A percentile compares a stretch with the other conserved stretches of the same genome.
phyloP scores from a whole-genome alignment of 1,140 invertebrate genomes.

The Cotesia vestalis region DNA sequence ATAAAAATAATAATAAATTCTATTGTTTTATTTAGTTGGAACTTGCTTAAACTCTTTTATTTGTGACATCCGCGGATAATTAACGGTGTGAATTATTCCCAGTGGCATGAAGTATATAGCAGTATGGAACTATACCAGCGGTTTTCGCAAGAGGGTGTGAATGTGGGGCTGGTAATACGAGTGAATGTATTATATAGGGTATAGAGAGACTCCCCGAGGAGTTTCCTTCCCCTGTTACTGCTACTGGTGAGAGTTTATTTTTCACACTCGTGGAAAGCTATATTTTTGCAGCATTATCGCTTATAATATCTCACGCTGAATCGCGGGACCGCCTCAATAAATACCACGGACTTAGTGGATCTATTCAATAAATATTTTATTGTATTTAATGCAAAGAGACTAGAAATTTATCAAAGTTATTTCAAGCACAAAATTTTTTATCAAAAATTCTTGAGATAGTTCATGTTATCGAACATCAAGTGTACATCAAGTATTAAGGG shows the following conservation, averaged over 20 bases:
- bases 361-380: too few species aligned
- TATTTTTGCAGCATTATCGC: constrained; percentile 24
- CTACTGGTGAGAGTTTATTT: constrained; percentile 18
- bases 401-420: too few species aligned
- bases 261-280: constrained; percentile 26
- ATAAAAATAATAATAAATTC: too few species aligned
- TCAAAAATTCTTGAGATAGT: too few species aligned
- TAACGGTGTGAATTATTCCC: constrained; percentile 33
- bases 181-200: background rate
- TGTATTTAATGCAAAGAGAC: too few species aligned
- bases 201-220: constrained; percentile 13
- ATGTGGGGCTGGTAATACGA: background rate
- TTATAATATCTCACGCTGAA: constrained; percentile 21
- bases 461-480: too few species aligned
- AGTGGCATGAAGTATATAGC: constrained; percentile 4
- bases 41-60: constrained; percentile 5
- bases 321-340: too few species aligned
- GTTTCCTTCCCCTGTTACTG: background rate
- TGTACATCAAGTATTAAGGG: too few species aligned
- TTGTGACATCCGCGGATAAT: constrained; percentile 19
- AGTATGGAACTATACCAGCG: too few species aligned
- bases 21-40: too few species aligned
- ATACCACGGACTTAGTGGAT: too few species aligned
- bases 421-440: too few species aligned
- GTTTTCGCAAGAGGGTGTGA: background rate